A percentile compares a stretch with the other conserved stretches of the same genome.
phyloP scores from a whole-genome alignment of 2,113 vertebrate genomes.

The chimpanzee (Pan troglodytes) region NHGRI_mPanTro3-v2.1_pri NC_072404.2:151772001-151772500 shows the following conservation, averaged over 20 bases:
- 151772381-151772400: background rate
- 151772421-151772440: background rate
- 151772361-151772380: background rate
- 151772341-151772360: background rate
- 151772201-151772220: background rate
- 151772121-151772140: background rate
- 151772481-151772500: background rate
- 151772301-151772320: background rate
- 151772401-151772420: background rate
- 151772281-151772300: background rate
- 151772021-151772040: conserved; percentile 30
- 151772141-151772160: background rate
- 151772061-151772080: background rate
- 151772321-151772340: background rate
- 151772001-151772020: background rate
- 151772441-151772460: background rate
- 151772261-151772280: background rate
- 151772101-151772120: background rate
- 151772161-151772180: background rate
- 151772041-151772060: background rate
- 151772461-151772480: background rate
- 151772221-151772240: background rate
- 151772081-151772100: background rate
- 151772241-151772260: background rate
- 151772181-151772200: background rate